Percentiles rank a stretch among this genome's conserved stretches.
Evolutionary conservation across 1,140 invertebrate genomes (phyloP).

Genomic region (Sweltsa coloradensis): DNA sequence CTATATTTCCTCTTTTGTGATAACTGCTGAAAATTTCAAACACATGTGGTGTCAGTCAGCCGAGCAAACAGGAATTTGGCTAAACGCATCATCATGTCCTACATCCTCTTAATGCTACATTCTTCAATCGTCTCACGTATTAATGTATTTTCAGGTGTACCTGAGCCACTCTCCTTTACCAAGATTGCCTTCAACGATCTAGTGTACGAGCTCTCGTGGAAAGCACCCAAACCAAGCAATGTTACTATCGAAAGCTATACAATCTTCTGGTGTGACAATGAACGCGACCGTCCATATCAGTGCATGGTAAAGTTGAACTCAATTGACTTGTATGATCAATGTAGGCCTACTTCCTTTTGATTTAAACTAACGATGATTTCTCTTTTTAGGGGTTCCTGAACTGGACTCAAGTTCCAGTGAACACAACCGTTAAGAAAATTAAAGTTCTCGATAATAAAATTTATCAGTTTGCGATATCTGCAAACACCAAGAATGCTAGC

Average conservation of each 20-base stretch:
- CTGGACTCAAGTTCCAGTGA: conserved; percentile 37
- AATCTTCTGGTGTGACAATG: conserved; percentile 57
- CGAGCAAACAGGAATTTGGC: too few species aligned
- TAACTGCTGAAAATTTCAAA: too few species aligned
- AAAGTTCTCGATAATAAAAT: conserved; percentile 34
- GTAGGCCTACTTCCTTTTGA: conserved; percentile 5
- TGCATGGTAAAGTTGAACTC: conserved; percentile 34
- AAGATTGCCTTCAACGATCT: conserved; percentile 53
- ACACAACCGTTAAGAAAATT: conserved; percentile 33
- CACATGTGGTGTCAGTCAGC: too few species aligned
- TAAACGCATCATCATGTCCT: too few species aligned
- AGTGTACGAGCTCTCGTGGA: conserved; percentile 58
- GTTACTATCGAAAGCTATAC: conserved; percentile 42
- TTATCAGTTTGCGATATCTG: conserved; percentile 58
- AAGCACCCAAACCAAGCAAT: conserved; percentile 29
- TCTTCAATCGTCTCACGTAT: too few species aligned
- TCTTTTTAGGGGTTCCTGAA: conserved; percentile 38
- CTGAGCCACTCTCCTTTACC: conserved; percentile 43
- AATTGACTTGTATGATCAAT: neutral
- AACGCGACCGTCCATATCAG: conserved; percentile 42
- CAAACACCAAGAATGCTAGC: conserved; percentile 44
- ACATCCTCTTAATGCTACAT: too few species aligned
- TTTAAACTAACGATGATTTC: neutral
- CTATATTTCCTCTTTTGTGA: too few species aligned
- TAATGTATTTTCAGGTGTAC: conserved; percentile 28